Evolutionary conservation across 30 jellyfish, hydroid and myxozoan species (phyloP).

Genomic region (Cassiopea andromeda): DNA sequence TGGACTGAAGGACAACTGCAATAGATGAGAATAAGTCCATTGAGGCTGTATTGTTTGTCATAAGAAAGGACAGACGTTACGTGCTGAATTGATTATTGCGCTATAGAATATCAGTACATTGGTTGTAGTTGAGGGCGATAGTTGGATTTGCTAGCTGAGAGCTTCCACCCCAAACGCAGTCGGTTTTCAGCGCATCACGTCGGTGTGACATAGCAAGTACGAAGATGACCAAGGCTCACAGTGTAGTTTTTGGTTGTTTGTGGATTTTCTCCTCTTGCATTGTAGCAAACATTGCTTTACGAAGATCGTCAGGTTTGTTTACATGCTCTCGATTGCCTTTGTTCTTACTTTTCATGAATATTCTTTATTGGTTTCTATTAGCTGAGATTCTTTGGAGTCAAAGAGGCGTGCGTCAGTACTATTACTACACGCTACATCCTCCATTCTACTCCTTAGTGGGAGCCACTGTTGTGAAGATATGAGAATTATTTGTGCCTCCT

Average conservation of each 20-base stretch:
- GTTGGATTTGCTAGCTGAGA: neutral
- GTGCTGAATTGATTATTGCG: neutral
- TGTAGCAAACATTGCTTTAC: neutral
- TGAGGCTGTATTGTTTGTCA: neutral
- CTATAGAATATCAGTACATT: slow-evolving; percentile 3
- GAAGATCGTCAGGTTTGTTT: slow-evolving; percentile 1
- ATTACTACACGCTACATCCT: no score
- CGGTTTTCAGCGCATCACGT: neutral
- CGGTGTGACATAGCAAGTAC: neutral
- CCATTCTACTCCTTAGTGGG: no score
- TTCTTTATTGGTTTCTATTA: no score
- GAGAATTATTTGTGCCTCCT: no score
- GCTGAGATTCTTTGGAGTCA: neutral
- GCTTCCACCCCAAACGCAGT: neutral
- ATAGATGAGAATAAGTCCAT: neutral
- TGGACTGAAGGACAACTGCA: neutral
- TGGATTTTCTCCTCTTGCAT: neutral
- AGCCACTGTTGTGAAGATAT: no score
- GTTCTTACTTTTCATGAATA: neutral
- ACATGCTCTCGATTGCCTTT: neutral
- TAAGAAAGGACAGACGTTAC: neutral
- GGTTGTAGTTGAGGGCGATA: neutral
- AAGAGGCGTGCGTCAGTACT: neutral
- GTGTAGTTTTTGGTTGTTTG: neutral
- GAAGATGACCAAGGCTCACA: neutral